A percentile compares a stretch with the other conserved stretches of the same genome.
Conservation (phyloP, 2,888 invertebrate genomes). For the Hemaris fuciformis region DNA sequence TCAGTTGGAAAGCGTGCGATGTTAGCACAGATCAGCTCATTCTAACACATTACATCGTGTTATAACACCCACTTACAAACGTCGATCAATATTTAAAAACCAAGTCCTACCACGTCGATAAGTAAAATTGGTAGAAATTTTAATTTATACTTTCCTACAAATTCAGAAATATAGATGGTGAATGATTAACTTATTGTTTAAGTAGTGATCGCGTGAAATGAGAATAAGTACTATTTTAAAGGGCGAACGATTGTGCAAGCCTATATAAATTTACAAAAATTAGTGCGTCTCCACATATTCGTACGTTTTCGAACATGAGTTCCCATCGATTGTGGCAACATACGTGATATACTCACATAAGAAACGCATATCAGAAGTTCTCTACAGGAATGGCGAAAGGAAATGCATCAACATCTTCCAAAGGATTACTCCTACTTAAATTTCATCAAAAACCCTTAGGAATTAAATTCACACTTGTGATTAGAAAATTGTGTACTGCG, state of each 20-base stretch:
- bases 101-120: slow-evolving; percentile 3
- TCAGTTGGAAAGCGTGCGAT: slow-evolving; percentile 17
- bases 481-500: not conserved
- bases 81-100: slow-evolving; percentile 1
- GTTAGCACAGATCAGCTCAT: not conserved
- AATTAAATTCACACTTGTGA: not conserved
- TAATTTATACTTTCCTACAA: slow-evolving; percentile 4
- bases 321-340: not conserved
- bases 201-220: slow-evolving; percentile 14
- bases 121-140: slow-evolving; percentile 10
- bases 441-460: not conserved
- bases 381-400: slow-evolving; percentile 5
- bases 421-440: slow-evolving; percentile 12
- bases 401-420: slow-evolving; percentile 17
- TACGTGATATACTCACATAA: not conserved
- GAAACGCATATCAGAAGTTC: not conserved
- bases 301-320: not conserved
- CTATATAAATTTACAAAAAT: slow-evolving; percentile 32
- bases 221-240: slow-evolving; percentile 28
- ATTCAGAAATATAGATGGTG: slow-evolving; percentile 7
- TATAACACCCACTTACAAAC: not conserved
- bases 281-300: slow-evolving; percentile 1
- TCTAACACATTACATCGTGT: not conserved
- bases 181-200: slow-evolving; percentile 9
- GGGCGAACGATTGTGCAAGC: slow-evolving; percentile 24